Conservation (phyloP, 2,888 invertebrate genomes). For the Seira musarum region DNA sequence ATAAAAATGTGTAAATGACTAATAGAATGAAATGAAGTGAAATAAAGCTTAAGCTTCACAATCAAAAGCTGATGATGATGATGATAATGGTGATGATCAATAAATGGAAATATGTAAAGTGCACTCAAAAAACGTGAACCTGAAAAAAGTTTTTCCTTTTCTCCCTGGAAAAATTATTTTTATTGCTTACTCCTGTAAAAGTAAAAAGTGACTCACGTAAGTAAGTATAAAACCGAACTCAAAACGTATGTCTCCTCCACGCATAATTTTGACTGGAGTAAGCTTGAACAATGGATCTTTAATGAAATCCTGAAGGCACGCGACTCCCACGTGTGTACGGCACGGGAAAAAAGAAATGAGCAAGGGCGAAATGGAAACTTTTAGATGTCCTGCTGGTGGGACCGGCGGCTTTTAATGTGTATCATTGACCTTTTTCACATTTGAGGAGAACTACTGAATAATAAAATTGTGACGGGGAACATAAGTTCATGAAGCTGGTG, state of each 20-base stretch:
- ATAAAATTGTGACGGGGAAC: too few relatives aligned
- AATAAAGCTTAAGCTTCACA: too few relatives aligned
- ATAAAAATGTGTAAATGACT: slow-evolving; percentile 48
- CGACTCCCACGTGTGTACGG: slow-evolving; percentile 69
- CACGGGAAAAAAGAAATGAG: slow-evolving; percentile 46
- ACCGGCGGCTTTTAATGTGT: slow-evolving; percentile 61
- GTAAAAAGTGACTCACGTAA: too few relatives aligned
- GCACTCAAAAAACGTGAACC: slow-evolving; percentile 34
- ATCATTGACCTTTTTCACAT: slow-evolving; percentile 69
- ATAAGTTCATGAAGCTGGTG: neutral
- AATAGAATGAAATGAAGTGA: slow-evolving; percentile 58
- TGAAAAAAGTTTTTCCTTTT: too few relatives aligned
- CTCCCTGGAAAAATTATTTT: too few relatives aligned
- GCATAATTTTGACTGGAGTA: slow-evolving; percentile 53
- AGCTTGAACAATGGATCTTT: slow-evolving; percentile 64
- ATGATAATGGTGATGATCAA: slow-evolving; percentile 26
- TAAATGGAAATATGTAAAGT: slow-evolving; percentile 29
- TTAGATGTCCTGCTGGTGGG: slow-evolving; percentile 66
- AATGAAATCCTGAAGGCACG: slow-evolving; percentile 69
- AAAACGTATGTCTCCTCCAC: slow-evolving; percentile 10
- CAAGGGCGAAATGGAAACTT: slow-evolving; percentile 33
- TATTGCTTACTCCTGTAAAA: too few relatives aligned
- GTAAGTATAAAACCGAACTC: too few relatives aligned
- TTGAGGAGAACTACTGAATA: too few relatives aligned
- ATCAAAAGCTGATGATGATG: neutral